These are phyloP conservation scores for Sinocyclocheilus rhinocerous DNA, from an alignment of 2,113 vertebrate species.

Conservation along the genomic window DNA sequence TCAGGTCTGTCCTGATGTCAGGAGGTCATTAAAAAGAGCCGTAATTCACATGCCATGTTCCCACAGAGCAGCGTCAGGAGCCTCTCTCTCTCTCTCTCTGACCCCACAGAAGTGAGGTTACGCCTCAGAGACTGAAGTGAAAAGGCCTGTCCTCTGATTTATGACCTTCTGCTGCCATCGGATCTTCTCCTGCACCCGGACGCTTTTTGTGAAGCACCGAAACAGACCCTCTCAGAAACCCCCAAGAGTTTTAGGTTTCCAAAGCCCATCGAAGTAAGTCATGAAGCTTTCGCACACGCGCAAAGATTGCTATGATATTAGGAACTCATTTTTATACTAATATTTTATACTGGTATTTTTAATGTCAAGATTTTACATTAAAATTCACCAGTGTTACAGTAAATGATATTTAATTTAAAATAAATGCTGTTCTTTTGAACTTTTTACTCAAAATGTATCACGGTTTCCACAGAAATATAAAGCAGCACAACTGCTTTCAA, in stretches of 20 bases:
- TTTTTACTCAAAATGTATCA: background rate
- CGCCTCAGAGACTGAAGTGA: conserved; percentile 69
- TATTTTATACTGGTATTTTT: background rate
- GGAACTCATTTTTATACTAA: background rate
- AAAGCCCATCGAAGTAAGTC: background rate
- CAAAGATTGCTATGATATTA: background rate
- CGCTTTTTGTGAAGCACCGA: conserved; percentile 63
- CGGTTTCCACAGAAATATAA: background rate
- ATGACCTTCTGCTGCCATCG: conserved; percentile 66
- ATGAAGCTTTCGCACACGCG: conserved; percentile 5
- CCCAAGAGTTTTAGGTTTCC: conserved; percentile 44
- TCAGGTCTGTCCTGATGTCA: conserved; percentile 59
- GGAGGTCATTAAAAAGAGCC: conserved; percentile 63
- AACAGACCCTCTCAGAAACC: conserved; percentile 40
- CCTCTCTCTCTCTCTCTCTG: conserved; percentile 47
- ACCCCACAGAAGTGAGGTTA: conserved; percentile 66
- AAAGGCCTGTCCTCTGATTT: conserved; percentile 76
- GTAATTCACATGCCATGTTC: conserved; percentile 65
- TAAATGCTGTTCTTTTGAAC: background rate
- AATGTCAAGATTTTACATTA: background rate
- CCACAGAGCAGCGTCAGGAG: conserved; percentile 49
- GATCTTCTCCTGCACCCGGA: conserved; percentile 63
- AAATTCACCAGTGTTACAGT: background rate
- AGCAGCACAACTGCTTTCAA: background rate
- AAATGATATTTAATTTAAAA: background rate